Percentiles rank a stretch among this genome's conserved stretches.
These are phyloP conservation scores for Luffia ferchaultella DNA, from an alignment of 2,888 invertebrate species.

Conservation along the genomic window DNA sequence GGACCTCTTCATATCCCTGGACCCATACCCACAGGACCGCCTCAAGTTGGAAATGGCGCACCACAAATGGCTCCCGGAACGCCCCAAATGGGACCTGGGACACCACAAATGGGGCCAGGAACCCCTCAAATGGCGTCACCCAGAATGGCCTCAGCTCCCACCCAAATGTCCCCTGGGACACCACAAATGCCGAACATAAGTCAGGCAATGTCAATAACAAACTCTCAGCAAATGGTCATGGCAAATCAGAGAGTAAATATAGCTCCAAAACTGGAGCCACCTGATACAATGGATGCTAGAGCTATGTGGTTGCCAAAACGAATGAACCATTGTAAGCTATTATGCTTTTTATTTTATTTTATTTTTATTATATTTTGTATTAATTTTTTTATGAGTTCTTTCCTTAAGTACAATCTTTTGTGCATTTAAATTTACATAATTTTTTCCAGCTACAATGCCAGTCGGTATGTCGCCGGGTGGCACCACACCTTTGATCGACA, in stretches of 20 bases:
- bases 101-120: constrained; percentile 33
- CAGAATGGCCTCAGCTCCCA: constrained; percentile 47
- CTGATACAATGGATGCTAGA: constrained; percentile 66
- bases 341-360: constrained; percentile 38
- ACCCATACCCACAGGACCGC: constrained; percentile 21
- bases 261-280: constrained; percentile 68
- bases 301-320: constrained; percentile 71
- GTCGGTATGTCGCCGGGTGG: constrained; percentile 55
- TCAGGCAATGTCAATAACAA: constrained; percentile 47
- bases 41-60: constrained; percentile 24
- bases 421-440: constrained; percentile 11
- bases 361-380: constrained; percentile 11
- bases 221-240: constrained; percentile 45
- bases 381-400: constrained; percentile 4
- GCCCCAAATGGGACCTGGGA: constrained; percentile 14
- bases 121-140: constrained; percentile 51
- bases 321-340: constrained; percentile 75
- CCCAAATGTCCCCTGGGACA: constrained; percentile 52
- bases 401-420: neutral
- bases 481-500: constrained; percentile 50
- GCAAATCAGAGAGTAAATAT: constrained; percentile 43
- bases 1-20: constrained; percentile 17
- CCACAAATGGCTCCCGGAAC: constrained; percentile 4
- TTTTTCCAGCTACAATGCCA: constrained; percentile 41
- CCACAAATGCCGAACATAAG: constrained; percentile 51